phyloP scores from a whole-genome alignment of 2,888 invertebrate species.

The Junonia oenone region DNA sequence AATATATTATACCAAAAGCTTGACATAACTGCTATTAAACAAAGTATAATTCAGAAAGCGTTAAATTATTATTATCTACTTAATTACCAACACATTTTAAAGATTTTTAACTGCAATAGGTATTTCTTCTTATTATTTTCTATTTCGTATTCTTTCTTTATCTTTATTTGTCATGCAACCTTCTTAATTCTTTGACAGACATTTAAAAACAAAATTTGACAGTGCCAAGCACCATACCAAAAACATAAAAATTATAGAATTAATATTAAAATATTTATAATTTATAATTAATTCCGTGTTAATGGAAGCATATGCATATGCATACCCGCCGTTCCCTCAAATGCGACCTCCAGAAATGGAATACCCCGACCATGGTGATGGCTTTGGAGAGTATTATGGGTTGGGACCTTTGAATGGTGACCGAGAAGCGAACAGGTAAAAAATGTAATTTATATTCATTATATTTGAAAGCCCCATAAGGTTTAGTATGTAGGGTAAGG shows the following conservation, averaged over 20 bases:
- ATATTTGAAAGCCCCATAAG: no score
- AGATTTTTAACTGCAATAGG: no score
- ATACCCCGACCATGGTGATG: conserved; percentile 63
- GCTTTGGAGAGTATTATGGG: conserved; percentile 60
- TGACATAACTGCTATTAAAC: no score
- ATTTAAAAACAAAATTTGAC: conserved; percentile 19
- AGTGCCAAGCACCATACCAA: conserved; percentile 25
- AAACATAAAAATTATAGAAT: conserved; percentile 34
- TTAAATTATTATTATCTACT: no score
- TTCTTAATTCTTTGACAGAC: no score
- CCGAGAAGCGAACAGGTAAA: conserved; percentile 39
- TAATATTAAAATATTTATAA: conserved; percentile 27
- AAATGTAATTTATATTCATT: conserved; percentile 35
- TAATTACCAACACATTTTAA: no score
- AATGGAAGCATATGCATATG: conserved; percentile 60
- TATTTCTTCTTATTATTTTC: no score
- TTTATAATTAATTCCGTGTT: conserved; percentile 34
- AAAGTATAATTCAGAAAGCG: no score
- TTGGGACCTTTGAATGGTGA: conserved; percentile 45
- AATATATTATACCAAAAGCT: no score
- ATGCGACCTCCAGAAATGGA: conserved; percentile 42
- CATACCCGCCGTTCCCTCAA: conserved; percentile 47
- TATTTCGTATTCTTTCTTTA: no score
- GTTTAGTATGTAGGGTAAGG: no score
- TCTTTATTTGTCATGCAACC: no score